Evolutionary conservation across 53 echinoderm and acorn worm genomes (phyloP), one percentile per base, ranked within the genome.

Genomic region (Holothuria leucospilota): DNA sequence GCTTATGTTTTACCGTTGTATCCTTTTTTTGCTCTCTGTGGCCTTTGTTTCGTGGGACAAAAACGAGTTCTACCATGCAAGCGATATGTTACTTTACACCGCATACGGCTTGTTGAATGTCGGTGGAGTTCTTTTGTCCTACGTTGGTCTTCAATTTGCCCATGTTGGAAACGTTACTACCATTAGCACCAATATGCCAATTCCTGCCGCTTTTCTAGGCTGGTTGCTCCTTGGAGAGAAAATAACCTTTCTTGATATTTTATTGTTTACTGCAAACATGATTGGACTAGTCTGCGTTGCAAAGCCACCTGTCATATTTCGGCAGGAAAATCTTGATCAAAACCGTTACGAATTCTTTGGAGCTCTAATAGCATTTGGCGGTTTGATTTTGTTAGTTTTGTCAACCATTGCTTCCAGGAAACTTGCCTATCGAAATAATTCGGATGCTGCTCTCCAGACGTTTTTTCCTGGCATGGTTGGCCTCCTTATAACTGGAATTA

Each of bases 161-260:
- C 67, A 67, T 14, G 67, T 10, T 30, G 67, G 67, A 6, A 67
- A 67, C 67, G 67, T 67, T 10, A 67, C 10, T 30, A 28, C 67
- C 28, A 67, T 67, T 26, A 21, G 28, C 28, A 67, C 67, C 28
- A 67, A 67, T 67, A 3, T 67, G 67, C 67, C 67, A 30, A 67
- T 67, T 14, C 67, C 67, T 27, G 67, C 67, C 10, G 30, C 28
- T 15, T 14, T 67, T 13, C 27, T 67, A 13, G 27, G 28, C 10
- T 29, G 15, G 24, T 67, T 27, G 28, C 30, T 67, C 30, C 67
- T 67, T 3, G 27, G 30, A 29, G 67, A 67, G 30, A 30, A 26
- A 29, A 67, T 67, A 27, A 67, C 28, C 6, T 15, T 20, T 27
- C 0, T 67, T 30, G 67, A 30, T 29, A 29, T 29, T 5, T 29